Evolutionary conservation across 2,113 vertebrate species (phyloP), one percentile per base, ranked within the genome.

Genomic region (Melanotaenia duboulayi): DNA sequence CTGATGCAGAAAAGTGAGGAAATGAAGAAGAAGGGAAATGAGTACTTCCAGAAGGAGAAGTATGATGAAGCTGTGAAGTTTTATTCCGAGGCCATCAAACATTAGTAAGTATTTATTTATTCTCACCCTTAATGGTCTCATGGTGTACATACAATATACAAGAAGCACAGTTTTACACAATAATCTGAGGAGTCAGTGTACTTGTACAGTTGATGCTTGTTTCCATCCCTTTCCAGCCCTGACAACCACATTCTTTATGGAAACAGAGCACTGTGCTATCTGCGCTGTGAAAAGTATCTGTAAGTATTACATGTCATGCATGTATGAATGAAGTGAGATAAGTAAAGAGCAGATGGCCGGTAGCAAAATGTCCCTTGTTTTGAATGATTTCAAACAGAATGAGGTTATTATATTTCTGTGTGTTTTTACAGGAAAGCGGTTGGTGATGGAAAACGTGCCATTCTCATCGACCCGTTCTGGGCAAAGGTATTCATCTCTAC

Each of bases 231-330:
- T 23, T 65, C n/a, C 77, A 95, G 97, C 75, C 95, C 95, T 60
- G 91, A 93, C 61, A 98, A 97, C 80, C 94, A 98, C 74, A 83
- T 97, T 2, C 88, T 97, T 64, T 99, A 98, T 80, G 95, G 96
- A 63, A 99, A 99, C 86, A 40, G 97, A 90, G 95, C 97, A 3
- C 93, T 98, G n/a, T 97, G 96, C 59, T 96, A 94, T 75, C 92
- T 97, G 54, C 94, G 92, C 48, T 91, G 87, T 59, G 44, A 86
- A 39, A 91, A 91, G 35, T 94, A 89, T 74, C 69, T 91, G 94
- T 94, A 88, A 93, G 93, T 93, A 82, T 17, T 50, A 20, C 4
- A 24, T 65, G 32, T 35, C 4, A 35, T 9, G 32, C 5, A 35
- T 35, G 32, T 35, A 9, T 35, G 32, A 35, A 35, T 35, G n/a